These are phyloP conservation scores for Zeugodacus cucurbitae DNA, from an alignment of 1,140 invertebrate genomes.

Conservation along the genomic window DNA sequence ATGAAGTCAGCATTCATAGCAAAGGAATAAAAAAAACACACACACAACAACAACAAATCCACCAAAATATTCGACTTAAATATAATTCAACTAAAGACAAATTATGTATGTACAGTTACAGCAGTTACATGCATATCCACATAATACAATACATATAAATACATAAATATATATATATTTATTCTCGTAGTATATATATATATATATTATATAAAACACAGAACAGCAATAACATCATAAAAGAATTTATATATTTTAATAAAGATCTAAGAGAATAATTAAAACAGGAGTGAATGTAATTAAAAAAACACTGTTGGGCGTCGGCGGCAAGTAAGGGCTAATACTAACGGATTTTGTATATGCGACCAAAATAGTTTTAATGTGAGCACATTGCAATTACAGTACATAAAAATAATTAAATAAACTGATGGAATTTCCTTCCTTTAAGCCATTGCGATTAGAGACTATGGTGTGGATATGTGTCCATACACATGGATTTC, in stretches of 20 bases:
- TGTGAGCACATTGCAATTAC: not conserved
- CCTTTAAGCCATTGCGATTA: not conserved
- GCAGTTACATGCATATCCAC: not conserved
- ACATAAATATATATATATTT: constrained; percentile 32
- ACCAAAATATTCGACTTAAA: constrained; percentile 29
- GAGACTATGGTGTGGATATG: not conserved
- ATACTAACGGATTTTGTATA: not conserved
- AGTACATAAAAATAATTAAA: not conserved
- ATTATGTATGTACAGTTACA: not conserved
- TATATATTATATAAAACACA: not conserved
- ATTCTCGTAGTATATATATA: constrained; percentile 20
- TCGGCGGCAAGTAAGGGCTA: not conserved
- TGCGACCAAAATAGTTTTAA: not conserved
- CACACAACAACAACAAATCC: constrained; percentile 25
- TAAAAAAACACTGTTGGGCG: not conserved
- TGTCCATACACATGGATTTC: not conserved
- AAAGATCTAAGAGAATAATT: constrained; percentile 13
- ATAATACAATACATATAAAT: not conserved
- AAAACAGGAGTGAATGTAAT: not conserved
- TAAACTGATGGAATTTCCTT: not conserved
- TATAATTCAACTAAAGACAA: constrained; percentile 21
- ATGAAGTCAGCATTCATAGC: not conserved
- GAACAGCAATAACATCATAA: not conserved
- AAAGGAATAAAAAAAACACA: no score
- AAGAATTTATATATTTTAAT: constrained; percentile 40